These are phyloP conservation scores for Patella depressa DNA, from an alignment of 2,888 invertebrate species.

Conservation along the genomic window DNA sequence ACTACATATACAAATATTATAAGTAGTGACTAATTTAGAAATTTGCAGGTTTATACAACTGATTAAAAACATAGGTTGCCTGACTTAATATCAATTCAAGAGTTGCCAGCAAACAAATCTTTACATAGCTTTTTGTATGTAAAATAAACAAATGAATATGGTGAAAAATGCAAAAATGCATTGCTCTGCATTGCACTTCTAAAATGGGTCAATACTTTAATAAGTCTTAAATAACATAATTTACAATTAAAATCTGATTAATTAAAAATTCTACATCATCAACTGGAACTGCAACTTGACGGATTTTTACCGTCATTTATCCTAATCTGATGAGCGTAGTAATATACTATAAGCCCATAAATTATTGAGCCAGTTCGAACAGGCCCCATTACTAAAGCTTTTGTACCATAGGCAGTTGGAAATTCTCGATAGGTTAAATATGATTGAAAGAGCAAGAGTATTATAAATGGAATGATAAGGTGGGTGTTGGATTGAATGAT, in stretches of 20 bases:
- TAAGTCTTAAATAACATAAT: not conserved
- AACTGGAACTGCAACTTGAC: not conserved
- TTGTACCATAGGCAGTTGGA: constrained; percentile 84
- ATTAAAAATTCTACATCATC: not conserved
- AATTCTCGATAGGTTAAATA: constrained; percentile 77
- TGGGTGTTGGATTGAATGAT: constrained; percentile 35
- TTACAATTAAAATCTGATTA: not conserved
- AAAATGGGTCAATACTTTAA: too few species aligned
- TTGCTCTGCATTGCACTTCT: too few species aligned
- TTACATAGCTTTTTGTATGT: too few species aligned
- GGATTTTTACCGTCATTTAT: not conserved
- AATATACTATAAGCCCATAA: constrained; percentile 76
- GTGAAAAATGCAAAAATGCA: too few species aligned
- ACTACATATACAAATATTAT: too few species aligned
- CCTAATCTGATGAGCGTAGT: not conserved
- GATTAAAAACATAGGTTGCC: too few species aligned
- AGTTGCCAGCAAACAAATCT: too few species aligned
- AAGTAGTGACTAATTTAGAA: too few species aligned
- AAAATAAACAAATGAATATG: too few species aligned
- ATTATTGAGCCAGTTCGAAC: constrained; percentile 85
- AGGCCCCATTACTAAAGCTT: constrained; percentile 84
- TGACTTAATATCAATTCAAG: too few species aligned
- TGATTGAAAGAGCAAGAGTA: constrained; percentile 75
- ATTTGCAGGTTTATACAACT: too few species aligned
- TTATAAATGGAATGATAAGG: constrained; percentile 48